Conservation (phyloP, 2,113 vertebrate species). For the Willisornis vidua region DNA sequence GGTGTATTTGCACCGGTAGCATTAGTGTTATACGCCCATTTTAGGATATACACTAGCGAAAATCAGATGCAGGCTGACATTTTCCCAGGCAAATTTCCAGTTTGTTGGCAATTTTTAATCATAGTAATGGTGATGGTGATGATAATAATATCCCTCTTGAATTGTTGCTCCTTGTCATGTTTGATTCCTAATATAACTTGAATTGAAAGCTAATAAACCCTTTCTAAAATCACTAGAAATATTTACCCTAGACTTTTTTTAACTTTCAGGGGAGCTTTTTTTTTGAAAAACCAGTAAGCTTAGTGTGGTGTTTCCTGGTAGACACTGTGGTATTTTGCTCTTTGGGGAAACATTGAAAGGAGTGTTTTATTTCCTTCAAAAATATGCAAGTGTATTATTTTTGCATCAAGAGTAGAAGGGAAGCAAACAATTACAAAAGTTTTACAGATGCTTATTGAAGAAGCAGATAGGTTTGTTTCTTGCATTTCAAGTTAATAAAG, state of each 20-base stretch:
- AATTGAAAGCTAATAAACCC: neutral
- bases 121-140: neutral
- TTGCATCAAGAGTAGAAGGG: neutral
- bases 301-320: neutral
- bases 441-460: neutral
- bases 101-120: neutral
- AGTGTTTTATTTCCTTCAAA: neutral
- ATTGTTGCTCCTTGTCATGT: neutral
- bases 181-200: neutral
- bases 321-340: neutral
- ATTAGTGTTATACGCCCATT: neutral
- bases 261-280: neutral
- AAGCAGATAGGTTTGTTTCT: neutral
- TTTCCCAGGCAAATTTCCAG: neutral
- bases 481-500: conserved; percentile 22
- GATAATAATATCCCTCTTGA: neutral
- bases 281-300: neutral
- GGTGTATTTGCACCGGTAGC: conserved; percentile 7
- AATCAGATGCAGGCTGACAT: neutral
- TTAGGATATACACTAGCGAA: neutral
- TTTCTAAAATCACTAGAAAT: neutral
- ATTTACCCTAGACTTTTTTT: neutral
- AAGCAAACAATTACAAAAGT: neutral
- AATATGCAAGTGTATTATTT: neutral
- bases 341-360: neutral